Evolutionary conservation across 1,140 invertebrate genomes (phyloP).

Genomic region (Nasonia giraulti): DNA sequence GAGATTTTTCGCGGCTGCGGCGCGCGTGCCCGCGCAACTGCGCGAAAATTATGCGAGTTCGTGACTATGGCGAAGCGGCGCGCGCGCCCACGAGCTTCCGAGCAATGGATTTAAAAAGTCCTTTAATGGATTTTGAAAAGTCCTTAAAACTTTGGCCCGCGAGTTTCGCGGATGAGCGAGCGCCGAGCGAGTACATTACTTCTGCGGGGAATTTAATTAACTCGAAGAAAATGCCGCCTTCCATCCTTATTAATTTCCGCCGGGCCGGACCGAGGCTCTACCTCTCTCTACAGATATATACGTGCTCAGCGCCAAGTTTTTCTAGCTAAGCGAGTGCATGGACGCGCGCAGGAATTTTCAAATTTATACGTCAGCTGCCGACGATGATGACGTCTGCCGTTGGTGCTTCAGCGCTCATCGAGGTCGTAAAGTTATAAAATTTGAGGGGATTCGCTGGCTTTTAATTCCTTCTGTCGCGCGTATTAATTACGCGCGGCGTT

Average conservation of each 20-base stretch:
- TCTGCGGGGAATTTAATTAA: slow-evolving; percentile 49
- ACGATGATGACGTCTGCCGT: not conserved
- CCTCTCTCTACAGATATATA: slow-evolving; percentile 56
- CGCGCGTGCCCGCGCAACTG: slow-evolving; percentile 4
- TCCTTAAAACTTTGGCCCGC: slow-evolving; percentile 45
- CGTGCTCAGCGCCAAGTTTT: not conserved
- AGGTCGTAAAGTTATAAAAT: not conserved
- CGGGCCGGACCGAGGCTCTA: not conserved
- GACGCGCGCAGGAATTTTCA: not conserved
- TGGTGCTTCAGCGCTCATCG: not conserved
- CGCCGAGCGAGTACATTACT: slow-evolving; percentile 37
- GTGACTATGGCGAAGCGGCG: not conserved
- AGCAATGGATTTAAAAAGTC: slow-evolving; percentile 49
- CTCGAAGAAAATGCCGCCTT: slow-evolving; percentile 30
- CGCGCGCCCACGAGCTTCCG: not conserved
- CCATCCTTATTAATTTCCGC: slow-evolving; percentile 43
- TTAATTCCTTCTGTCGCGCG: too few species aligned
- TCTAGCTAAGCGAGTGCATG: not conserved
- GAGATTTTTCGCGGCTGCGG: not conserved
- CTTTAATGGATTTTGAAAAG: slow-evolving; percentile 49
- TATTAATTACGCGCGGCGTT: too few species aligned
- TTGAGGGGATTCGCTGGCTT: not conserved
- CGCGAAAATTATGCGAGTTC: slow-evolving; percentile 40
- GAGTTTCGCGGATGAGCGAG: slow-evolving; percentile 34
- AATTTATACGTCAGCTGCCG: not conserved